phyloP scores from a whole-genome alignment of 2,888 invertebrate species.

The Dryomyza anilis region DNA sequence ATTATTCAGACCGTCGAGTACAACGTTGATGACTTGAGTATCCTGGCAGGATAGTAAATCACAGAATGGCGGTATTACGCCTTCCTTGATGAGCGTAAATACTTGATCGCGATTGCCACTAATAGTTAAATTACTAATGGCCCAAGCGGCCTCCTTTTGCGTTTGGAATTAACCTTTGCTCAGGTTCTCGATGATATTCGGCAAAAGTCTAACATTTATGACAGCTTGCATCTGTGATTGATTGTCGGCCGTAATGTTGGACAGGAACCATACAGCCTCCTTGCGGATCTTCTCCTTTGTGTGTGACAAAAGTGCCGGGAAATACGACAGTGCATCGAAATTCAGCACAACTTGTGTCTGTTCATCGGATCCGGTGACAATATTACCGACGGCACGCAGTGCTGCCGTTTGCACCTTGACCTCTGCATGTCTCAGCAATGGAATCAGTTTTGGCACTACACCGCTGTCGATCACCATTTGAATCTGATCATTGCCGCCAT shows the following conservation, averaged over 20 bases:
- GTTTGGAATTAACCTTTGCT: slow-evolving; percentile 94
- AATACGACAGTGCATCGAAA: slow-evolving; percentile 92
- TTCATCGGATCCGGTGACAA: slow-evolving; percentile 97
- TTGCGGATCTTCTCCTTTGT: slow-evolving; percentile 99
- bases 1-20: slow-evolving; percentile 95
- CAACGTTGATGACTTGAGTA: slow-evolving; percentile 85
- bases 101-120: slow-evolving; percentile 95
- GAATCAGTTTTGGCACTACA: slow-evolving; percentile 94
- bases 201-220: slow-evolving; percentile 89
- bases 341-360: slow-evolving; percentile 98
- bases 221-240: slow-evolving; percentile 96
- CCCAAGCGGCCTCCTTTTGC: slow-evolving; percentile 99
- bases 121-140: slow-evolving; percentile 97
- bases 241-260: slow-evolving; percentile 99
- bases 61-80: slow-evolving; percentile 96
- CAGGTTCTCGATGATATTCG: slow-evolving; percentile 92
- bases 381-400: slow-evolving; percentile 95
- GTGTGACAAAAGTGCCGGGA: slow-evolving; percentile 89
- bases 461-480: slow-evolving; percentile 95
- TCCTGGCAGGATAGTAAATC: slow-evolving; percentile 93
- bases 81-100: slow-evolving; percentile 82
- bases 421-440: slow-evolving; percentile 93
- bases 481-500: slow-evolving; percentile 97
- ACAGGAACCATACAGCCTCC: slow-evolving; percentile 98
- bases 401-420: slow-evolving; percentile 93